Base-by-base conservation (phyloP, 2,888 invertebrate species). In the Dryomyza anilis region DNA sequence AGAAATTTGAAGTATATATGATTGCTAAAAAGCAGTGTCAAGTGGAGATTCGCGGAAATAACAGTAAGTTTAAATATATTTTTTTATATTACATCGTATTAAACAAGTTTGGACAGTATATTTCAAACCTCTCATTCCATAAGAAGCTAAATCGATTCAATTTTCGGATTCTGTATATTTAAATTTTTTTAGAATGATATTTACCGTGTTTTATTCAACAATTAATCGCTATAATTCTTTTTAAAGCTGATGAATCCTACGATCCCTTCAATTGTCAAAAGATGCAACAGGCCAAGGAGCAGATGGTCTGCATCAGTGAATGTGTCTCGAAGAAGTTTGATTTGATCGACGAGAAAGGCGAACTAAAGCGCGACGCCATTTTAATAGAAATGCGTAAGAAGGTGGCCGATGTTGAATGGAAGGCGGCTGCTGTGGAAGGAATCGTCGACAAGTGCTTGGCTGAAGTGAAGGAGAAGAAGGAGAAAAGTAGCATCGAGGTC, bases 181-280 rank as follows among this genome's bases (percentile, higher is more conserved):
- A 39, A 43, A 43, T 14, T 43, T 8, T n/a, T n/a, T n/a, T n/a
- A n/a, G n/a, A n/a, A n/a, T n/a, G n/a, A n/a, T n/a, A n/a, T n/a
- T n/a, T n/a, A n/a, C n/a, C n/a, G n/a, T n/a, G n/a, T n/a, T n/a
- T n/a, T n/a, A n/a, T n/a, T n/a, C n/a, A n/a, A n/a, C n/a, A n/a
- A n/a, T n/a, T n/a, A n/a, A n/a, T n/a, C n/a, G n/a, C n/a, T n/a
- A 48, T 3, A 19, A 53, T 29, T 19, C 50, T 27, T 29, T 29
- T 48, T 23, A 0, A 21, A 74, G 72, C 65, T 29, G 71, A 70
- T 14, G 57, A 63, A 12, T 65, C 62, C 39, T 71, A 70, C n/a
- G 73, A 76, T 70, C 74, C 74, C 12, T 74, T 75, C 55, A 65
- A 74, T 45, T 75, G 76, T 45, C 69, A 70, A 12, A 66, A 71